These are phyloP conservation scores for Macroteleia sp. DNA, from an alignment of 2,888 invertebrate species.

Conservation along the genomic window DNA sequence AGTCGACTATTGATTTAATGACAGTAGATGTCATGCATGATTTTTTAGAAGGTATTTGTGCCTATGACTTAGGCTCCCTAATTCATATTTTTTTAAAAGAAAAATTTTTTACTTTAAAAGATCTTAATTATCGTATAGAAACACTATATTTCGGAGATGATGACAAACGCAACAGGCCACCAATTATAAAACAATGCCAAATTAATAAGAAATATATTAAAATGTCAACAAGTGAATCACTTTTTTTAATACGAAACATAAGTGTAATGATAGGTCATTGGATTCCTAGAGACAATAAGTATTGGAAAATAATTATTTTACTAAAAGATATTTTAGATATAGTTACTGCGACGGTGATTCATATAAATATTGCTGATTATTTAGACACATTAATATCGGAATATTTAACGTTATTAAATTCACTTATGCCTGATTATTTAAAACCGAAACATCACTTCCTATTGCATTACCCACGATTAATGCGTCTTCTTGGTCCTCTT, in stretches of 20 bases:
- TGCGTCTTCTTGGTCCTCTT: slow-evolving; percentile 47
- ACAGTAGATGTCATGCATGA: no score
- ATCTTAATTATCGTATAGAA: no score
- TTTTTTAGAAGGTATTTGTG: no score
- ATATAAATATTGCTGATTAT: slow-evolving; percentile 20
- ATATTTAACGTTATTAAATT: slow-evolving; percentile 33
- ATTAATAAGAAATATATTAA: slow-evolving; percentile 31
- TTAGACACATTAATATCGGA: slow-evolving; percentile 35
- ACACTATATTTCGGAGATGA: no score
- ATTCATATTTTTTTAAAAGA: no score
- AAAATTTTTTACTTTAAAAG: no score
- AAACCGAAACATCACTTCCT: slow-evolving; percentile 60
- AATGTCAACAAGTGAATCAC: slow-evolving; percentile 37
- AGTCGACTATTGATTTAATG: no score
- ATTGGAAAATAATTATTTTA: slow-evolving; percentile 13
- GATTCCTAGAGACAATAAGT: slow-evolving; percentile 16
- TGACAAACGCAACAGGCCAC: slow-evolving; percentile 13
- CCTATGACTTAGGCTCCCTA: no score
- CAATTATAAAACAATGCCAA: slow-evolving; percentile 9
- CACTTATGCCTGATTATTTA: slow-evolving; percentile 23
- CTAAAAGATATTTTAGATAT: slow-evolving; percentile 23
- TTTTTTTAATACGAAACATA: slow-evolving; percentile 24
- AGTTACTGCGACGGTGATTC: slow-evolving; percentile 23
- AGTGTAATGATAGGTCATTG: slow-evolving; percentile 16
- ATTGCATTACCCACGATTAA: slow-evolving; percentile 24